Evolutionary conservation across 2,797 vertebrate species (phyloP).

Genomic region (Intellagama lesueurii): DNA sequence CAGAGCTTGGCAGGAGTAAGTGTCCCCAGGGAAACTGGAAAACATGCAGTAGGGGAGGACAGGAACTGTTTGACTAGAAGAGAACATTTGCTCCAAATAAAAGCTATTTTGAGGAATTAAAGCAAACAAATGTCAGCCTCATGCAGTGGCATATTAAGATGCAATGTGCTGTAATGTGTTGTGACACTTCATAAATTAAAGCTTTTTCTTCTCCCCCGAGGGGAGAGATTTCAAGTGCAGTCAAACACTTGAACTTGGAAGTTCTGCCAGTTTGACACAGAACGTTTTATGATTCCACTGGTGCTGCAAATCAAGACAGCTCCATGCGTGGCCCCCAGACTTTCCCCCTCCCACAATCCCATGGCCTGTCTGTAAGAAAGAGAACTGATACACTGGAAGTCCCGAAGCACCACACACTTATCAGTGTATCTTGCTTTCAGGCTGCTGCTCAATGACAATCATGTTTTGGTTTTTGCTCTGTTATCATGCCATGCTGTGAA

Average conservation of each 20-base stretch:
- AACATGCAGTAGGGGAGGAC: constrained; percentile 57
- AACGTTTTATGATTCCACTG: constrained; percentile 44
- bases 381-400: background rate
- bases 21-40: constrained; percentile 65
- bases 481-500: constrained; percentile 10
- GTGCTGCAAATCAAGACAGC: constrained; percentile 40
- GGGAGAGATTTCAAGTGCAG: constrained; percentile 68
- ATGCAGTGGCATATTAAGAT: constrained; percentile 61
- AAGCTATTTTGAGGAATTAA: constrained; percentile 77
- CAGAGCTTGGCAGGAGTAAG: constrained; percentile 54
- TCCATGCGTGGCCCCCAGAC: background rate
- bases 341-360: constrained; percentile 13
- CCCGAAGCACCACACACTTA: background rate
- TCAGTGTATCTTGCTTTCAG: background rate
- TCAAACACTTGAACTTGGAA: constrained; percentile 70
- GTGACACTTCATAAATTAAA: constrained; percentile 78
- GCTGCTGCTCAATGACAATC: background rate
- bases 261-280: constrained; percentile 65
- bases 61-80: constrained; percentile 69
- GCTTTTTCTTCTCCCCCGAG: constrained; percentile 63
- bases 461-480: background rate
- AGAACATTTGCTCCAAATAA: constrained; percentile 76
- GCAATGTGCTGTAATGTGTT: constrained; percentile 72
- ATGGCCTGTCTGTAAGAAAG: background rate
- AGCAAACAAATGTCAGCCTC: constrained; percentile 73